These are phyloP conservation scores for Agrilus cyanescens DNA, from an alignment of 2,888 invertebrate species.

Conservation along the genomic window DNA sequence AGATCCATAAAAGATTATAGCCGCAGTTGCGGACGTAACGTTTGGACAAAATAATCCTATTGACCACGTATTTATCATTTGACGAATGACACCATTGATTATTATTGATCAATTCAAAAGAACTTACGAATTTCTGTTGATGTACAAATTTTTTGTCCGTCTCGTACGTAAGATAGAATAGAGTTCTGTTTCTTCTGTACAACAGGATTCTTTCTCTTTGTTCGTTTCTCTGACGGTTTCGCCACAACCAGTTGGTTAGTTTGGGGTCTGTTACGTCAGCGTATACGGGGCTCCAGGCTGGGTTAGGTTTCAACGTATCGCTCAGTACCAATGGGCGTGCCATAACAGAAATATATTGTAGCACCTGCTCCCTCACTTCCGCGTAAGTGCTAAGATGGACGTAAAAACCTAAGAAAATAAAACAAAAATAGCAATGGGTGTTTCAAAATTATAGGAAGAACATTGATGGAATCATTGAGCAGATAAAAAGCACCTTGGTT, in stretches of 20 bases:
- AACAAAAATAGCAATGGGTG: neutral
- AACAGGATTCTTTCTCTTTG: constrained; percentile 66
- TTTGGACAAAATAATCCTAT: too few species aligned
- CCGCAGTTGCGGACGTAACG: too few species aligned
- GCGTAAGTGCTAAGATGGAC: constrained; percentile 93
- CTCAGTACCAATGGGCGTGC: constrained; percentile 88
- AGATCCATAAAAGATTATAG: too few species aligned
- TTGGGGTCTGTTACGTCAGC: constrained; percentile 86
- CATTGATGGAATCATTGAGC: neutral
- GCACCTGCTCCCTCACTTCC: constrained; percentile 90
- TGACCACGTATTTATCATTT: neutral
- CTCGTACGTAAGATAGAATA: constrained; percentile 47
- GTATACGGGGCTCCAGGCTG: constrained; percentile 96
- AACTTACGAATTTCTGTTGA: constrained; percentile 37
- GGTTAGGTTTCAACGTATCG: constrained; percentile 64
- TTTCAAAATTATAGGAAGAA: neutral
- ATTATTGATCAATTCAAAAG: too few species aligned
- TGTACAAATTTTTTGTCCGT: constrained; percentile 49
- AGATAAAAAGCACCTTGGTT: constrained; percentile 55
- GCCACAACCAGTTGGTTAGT: constrained; percentile 85
- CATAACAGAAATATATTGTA: constrained; percentile 95
- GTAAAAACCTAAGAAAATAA: constrained; percentile 74
- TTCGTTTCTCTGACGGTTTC: constrained; percentile 65
- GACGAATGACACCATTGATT: neutral
- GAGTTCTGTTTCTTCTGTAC: constrained; percentile 46